Conservation (phyloP, 2,888 invertebrate species). For the Hypolimnas misippus region DNA sequence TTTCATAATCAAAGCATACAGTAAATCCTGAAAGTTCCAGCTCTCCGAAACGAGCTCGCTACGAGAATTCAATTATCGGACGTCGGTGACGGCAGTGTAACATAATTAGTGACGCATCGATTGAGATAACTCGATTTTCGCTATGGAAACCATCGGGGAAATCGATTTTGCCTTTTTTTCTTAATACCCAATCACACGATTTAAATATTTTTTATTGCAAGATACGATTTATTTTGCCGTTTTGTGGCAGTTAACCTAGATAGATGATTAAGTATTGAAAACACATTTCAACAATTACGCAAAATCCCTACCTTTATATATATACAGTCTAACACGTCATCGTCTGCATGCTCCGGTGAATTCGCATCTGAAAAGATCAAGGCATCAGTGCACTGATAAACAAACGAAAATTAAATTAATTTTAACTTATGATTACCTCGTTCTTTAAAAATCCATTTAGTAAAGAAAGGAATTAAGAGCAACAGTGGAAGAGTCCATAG, state of each 20-base stretch:
- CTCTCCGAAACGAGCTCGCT: slow-evolving; percentile 12
- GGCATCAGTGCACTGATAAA: neutral
- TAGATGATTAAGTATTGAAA: too few relatives aligned
- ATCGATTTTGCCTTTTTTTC: neutral
- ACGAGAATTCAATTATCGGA: slow-evolving; percentile 17
- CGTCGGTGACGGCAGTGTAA: slow-evolving; percentile 18
- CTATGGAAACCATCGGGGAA: neutral
- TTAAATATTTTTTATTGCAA: neutral
- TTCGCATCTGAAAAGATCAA: neutral
- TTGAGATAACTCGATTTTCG: slow-evolving; percentile 16
- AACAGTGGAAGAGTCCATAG: slow-evolving; percentile 65
- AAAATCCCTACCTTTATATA: slow-evolving; percentile 4
- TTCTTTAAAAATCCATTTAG: slow-evolving; percentile 55
- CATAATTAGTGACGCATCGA: slow-evolving; percentile 17
- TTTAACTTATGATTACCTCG: slow-evolving; percentile 43
- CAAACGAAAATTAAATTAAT: neutral
- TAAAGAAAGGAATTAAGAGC: slow-evolving; percentile 58
- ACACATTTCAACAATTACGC: too few relatives aligned
- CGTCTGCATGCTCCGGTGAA: neutral
- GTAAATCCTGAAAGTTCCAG: slow-evolving; percentile 1
- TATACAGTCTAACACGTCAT: slow-evolving; percentile 2
- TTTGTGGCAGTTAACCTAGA: neutral
- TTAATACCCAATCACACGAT: neutral
- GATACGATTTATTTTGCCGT: neutral
- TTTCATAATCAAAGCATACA: slow-evolving; percentile 6